Evolutionary conservation across 2,797 vertebrate genomes (phyloP).

Genomic region (Danio jaintianensis): DNA sequence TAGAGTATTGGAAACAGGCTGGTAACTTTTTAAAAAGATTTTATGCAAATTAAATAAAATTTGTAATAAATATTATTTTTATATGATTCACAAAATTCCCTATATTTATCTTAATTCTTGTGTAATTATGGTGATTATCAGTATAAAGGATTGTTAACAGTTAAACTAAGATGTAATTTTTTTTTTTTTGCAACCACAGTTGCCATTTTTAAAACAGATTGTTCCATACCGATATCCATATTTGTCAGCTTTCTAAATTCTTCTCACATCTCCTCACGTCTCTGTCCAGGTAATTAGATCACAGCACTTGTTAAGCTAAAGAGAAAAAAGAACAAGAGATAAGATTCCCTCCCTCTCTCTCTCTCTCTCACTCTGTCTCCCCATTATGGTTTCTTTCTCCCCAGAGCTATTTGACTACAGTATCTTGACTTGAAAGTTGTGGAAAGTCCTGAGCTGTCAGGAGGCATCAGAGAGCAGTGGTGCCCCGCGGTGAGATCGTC

Average conservation of each 20-base stretch:
- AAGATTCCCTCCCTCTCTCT: conserved; percentile 41
- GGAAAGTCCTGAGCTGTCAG: conserved; percentile 66
- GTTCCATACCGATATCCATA: conserved; percentile 29
- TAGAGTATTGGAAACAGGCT: too few species aligned
- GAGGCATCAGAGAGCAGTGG: conserved; percentile 58
- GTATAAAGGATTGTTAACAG: too few species aligned
- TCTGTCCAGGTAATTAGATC: conserved; percentile 56
- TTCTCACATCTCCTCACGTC: conserved; percentile 47
- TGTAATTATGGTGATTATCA: too few species aligned
- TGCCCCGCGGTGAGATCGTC: conserved; percentile 60
- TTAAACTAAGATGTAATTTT: too few species aligned
- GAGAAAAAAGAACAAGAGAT: conserved; percentile 39
- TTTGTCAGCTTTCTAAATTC: conserved; percentile 10
- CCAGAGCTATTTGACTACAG: conserved; percentile 64
- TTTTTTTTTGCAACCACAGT: too few species aligned
- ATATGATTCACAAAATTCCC: too few species aligned
- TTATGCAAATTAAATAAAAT: too few species aligned
- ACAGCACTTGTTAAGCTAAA: conserved; percentile 55
- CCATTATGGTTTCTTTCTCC: conserved; percentile 53
- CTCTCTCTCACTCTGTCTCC: conserved; percentile 22
- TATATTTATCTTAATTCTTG: too few species aligned
- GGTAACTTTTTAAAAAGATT: too few species aligned
- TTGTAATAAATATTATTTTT: too few species aligned
- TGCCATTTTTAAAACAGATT: too few species aligned
- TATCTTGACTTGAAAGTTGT: conserved; percentile 66